phyloP scores from a whole-genome alignment of 2,797 vertebrate species.

The Tadarida brasiliensis region DNA sequence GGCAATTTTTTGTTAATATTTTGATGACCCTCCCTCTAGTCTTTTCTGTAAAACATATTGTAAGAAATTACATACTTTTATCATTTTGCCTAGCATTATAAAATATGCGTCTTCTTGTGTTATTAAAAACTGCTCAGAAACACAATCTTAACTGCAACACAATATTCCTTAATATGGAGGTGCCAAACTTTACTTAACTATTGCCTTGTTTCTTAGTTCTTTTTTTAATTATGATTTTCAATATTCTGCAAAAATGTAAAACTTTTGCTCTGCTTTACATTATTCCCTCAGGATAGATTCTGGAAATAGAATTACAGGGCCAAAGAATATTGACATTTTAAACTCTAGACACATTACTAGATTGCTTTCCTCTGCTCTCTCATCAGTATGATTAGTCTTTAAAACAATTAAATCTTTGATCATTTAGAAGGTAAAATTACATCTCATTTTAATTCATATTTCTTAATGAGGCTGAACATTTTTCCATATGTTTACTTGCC shows the following conservation, averaged over 20 bases:
- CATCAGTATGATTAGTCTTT: constrained; percentile 39
- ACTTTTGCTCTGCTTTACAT: constrained; percentile 7
- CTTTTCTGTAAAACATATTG: constrained; percentile 41
- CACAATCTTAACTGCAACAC: not conserved
- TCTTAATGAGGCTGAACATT: constrained; percentile 63
- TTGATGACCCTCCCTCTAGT: not conserved
- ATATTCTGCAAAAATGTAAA: constrained; percentile 40
- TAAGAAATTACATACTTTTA: not conserved
- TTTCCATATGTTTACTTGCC: constrained; percentile 56
- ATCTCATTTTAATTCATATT: constrained; percentile 63
- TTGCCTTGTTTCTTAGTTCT: not conserved
- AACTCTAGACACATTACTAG: constrained; percentile 53
- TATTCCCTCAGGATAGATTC: constrained; percentile 37
- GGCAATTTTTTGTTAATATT: constrained; percentile 56
- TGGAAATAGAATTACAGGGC: not conserved
- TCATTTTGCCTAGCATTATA: not conserved
- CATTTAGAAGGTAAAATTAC: constrained; percentile 59
- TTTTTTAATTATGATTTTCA: not conserved
- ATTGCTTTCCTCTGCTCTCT: constrained; percentile 34
- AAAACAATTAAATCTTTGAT: constrained; percentile 51
- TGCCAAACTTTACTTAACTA: not conserved
- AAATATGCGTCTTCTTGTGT: not conserved
- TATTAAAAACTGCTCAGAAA: constrained; percentile 32
- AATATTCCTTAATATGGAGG: not conserved
- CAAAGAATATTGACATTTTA: constrained; percentile 23